Evolutionary conservation across 2,113 vertebrate species (phyloP).

Genomic region (Triplophysa siluroides): DNA sequence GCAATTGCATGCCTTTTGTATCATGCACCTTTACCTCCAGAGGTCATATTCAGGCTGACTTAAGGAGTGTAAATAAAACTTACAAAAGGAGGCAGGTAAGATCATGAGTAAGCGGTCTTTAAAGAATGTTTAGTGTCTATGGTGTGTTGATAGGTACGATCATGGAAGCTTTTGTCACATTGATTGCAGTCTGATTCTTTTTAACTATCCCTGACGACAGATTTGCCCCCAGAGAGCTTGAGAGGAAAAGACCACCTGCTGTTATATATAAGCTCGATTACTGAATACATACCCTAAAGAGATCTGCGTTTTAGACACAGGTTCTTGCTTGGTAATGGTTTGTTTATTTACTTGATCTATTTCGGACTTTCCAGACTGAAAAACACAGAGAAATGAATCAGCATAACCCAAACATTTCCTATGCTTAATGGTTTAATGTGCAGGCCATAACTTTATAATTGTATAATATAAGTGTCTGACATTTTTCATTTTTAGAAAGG

Average conservation of each 20-base stretch:
- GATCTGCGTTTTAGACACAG: neutral
- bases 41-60: neutral
- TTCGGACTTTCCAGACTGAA: no score
- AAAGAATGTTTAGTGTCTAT: slow-evolving; percentile 18
- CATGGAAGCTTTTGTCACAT: slow-evolving; percentile 23
- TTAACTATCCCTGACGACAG: slow-evolving; percentile 41
- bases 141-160: slow-evolving; percentile 23
- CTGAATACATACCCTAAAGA: neutral
- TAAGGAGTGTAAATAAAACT: neutral
- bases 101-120: neutral
- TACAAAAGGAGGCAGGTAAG: neutral
- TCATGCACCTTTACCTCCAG: no score
- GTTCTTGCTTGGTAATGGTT: neutral
- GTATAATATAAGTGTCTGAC: no score
- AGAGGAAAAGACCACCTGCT: slow-evolving; percentile 34
- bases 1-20: neutral
- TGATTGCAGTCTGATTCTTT: slow-evolving; percentile 6
- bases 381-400: no score
- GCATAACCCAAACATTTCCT: no score
- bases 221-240: slow-evolving; percentile 22
- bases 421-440: no score
- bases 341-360: neutral
- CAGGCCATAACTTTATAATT: no score
- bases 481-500: no score
- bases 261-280: slow-evolving; percentile 33